These are phyloP conservation scores for Triops cancriformis DNA, from an alignment of 1,140 invertebrate genomes.

Conservation along the genomic window DNA sequence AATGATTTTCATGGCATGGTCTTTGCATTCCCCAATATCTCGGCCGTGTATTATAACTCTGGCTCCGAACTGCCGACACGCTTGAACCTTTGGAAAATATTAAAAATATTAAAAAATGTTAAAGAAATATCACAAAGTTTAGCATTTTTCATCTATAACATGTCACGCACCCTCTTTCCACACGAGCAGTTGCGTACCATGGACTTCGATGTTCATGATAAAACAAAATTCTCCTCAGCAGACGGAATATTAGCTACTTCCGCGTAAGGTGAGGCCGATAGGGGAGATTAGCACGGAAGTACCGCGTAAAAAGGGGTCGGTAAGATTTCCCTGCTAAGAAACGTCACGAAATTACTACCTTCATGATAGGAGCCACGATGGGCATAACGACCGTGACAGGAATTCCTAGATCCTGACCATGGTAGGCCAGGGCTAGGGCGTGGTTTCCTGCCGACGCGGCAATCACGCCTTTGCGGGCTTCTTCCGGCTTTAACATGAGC, in stretches of 20 bases:
- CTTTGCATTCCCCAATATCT: slow-evolving; percentile 77
- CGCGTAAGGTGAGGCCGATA: too few species aligned
- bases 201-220: too few species aligned
- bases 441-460: slow-evolving; percentile 90
- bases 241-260: too few species aligned
- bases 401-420: slow-evolving; percentile 68
- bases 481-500: slow-evolving; percentile 58
- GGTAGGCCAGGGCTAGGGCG: slow-evolving; percentile 77
- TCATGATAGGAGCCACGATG: slow-evolving; percentile 82
- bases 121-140: too few species aligned
- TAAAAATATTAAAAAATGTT: too few species aligned
- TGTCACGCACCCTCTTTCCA: too few species aligned
- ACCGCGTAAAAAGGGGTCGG: too few species aligned
- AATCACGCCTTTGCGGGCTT: slow-evolving; percentile 69
- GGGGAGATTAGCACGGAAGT: too few species aligned
- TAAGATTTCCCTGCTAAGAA: neutral
- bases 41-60: slow-evolving; percentile 72
- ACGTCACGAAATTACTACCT: slow-evolving; percentile 42
- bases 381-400: slow-evolving; percentile 92
- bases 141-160: too few species aligned
- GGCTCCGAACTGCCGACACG: slow-evolving; percentile 73
- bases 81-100: slow-evolving; percentile 46
- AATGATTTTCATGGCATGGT: slow-evolving; percentile 61
- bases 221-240: too few species aligned
- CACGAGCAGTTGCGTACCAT: too few species aligned